Base-by-base conservation (phyloP, 2,113 vertebrate genomes). In the Cololabis saira region DNA sequence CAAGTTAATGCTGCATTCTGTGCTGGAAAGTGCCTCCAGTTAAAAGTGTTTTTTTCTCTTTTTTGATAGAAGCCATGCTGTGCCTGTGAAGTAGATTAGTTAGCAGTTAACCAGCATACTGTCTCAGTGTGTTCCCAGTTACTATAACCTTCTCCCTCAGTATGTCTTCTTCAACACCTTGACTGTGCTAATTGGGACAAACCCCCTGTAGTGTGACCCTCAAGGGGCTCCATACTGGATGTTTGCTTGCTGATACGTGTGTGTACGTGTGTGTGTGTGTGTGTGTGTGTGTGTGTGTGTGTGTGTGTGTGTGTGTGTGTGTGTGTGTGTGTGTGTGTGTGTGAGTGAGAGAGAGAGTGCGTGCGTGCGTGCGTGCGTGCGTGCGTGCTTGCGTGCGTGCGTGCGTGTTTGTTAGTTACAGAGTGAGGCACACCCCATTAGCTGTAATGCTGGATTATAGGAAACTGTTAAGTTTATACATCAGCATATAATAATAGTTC, bases 111-210 rank as follows among this genome's bases (percentile, higher is more conserved):
- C 81, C 74, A 57, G 68, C 65, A 74, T 63, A 58, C 65, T 62
- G 51, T 62, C 78, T 78, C 56, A 79, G 73, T 86, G 75, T 80
- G 80, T 74, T 83, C 70, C 74, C 80, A 80, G 88, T 80, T 83
- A 78, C 78, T 74, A 27, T 86, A 83, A 83, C 70, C 78, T 82
- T 67, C 73, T 75, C 63, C 62, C 72, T 73, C 79, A 74, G 65
- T 84, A 47, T 74, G 83, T 68, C 73, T 81, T 64, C 80, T 78
- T 18, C 78, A 83, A 78, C 85, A 83, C 82, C 51, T 75, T 86
- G 78, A 85, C 80, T 69, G 72, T 57, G 80, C 76, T 89, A 89
- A 86, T 87, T 87, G 83, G 83, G 65, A 88, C 83, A 76, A 76
- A 85, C 71, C 80, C 76, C 84, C 82, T 17, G 48, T 61, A 68